These are phyloP conservation scores for Iguana delicatissima DNA, from an alignment of 2,797 vertebrate species.

Conservation along the genomic window DNA sequence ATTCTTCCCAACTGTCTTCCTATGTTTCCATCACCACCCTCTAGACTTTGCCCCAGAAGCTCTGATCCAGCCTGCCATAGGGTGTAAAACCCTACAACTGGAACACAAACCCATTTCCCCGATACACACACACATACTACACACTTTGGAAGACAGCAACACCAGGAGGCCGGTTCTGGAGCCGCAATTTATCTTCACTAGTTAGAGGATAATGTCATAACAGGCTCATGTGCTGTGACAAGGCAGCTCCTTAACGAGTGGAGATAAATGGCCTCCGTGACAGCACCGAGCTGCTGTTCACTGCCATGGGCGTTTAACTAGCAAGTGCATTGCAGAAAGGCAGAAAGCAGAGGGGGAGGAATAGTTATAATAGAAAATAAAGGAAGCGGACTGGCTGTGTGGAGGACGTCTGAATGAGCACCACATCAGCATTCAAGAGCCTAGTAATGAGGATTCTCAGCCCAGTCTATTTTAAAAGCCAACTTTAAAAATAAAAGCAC, in stretches of 20 bases:
- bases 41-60: background rate
- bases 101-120: background rate
- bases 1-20: background rate
- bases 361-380: fast-evolving
- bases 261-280: constrained; percentile 62
- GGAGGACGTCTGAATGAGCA: background rate
- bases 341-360: constrained; percentile 5
- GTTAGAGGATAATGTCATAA: constrained; percentile 55
- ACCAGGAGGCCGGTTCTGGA: constrained; percentile 1
- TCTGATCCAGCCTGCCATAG: background rate
- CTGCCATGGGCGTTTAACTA: constrained; percentile 35
- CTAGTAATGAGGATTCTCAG: background rate
- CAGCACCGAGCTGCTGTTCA: constrained; percentile 34
- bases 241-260: constrained; percentile 70
- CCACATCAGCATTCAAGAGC: background rate
- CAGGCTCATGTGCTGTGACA: constrained; percentile 51
- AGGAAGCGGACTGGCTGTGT: background rate
- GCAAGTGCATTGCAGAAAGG: background rate
- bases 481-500: background rate
- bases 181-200: constrained; percentile 67
- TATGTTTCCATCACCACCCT: background rate
- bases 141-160: background rate
- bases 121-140: background rate
- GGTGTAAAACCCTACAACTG: background rate
- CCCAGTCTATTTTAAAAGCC: background rate